Evolutionary conservation across 2,113 vertebrate genomes (phyloP).

Genomic region (Spheniscus mendiculus): DNA sequence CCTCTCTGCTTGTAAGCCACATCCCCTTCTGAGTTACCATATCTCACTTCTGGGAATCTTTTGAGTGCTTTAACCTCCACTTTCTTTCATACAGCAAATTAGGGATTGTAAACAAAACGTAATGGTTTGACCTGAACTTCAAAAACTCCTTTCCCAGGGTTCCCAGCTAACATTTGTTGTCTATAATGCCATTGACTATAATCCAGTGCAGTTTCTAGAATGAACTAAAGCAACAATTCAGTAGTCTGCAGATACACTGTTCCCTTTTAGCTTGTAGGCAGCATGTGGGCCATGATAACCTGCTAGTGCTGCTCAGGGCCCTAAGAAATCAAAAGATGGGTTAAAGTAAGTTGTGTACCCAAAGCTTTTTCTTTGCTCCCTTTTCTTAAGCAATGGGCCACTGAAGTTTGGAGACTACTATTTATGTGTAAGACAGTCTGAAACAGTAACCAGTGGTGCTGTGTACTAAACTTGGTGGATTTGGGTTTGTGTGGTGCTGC

Average conservation of each 20-base stretch:
- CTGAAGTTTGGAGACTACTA: background rate
- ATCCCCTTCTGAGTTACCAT: slow-evolving; percentile 39
- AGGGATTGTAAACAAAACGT: slow-evolving; percentile 57
- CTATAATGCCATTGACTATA: background rate
- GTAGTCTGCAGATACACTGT: background rate
- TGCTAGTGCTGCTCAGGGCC: background rate
- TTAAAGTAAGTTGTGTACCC: background rate
- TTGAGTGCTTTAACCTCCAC: slow-evolving; percentile 54
- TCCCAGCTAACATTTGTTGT: background rate
- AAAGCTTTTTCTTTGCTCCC: background rate
- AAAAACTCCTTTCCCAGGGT: background rate
- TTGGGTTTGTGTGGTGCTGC: background rate
- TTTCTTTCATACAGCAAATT: slow-evolving; percentile 33
- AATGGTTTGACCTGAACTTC: slow-evolving; percentile 19
- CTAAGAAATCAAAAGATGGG: background rate
- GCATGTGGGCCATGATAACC: background rate
- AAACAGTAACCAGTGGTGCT: background rate
- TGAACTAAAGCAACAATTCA: background rate
- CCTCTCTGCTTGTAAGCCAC: slow-evolving; percentile 35
- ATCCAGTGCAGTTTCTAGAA: background rate
- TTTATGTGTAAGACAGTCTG: background rate
- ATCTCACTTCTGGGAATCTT: slow-evolving; percentile 60
- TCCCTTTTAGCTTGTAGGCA: background rate
- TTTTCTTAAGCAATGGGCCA: background rate
- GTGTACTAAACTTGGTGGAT: background rate